These are phyloP conservation scores for Rhynchotus rufescens DNA, from an alignment of 2,797 vertebrate species.

Conservation along the genomic window DNA sequence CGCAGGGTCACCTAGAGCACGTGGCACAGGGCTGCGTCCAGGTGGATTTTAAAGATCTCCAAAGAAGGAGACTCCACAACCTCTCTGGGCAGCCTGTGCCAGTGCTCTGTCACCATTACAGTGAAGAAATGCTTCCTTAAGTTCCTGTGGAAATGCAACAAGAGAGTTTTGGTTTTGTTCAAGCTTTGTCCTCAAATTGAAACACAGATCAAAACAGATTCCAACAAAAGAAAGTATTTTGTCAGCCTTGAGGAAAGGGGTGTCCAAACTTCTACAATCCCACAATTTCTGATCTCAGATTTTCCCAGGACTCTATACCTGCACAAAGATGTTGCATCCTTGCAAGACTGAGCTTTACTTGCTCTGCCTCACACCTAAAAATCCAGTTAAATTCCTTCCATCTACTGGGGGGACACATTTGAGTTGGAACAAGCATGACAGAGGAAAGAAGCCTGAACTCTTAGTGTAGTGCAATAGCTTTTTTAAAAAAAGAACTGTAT, in stretches of 20 bases:
- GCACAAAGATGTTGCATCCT: neutral
- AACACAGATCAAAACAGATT: neutral
- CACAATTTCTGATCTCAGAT: neutral
- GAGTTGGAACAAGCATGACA: neutral
- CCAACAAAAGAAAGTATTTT: neutral
- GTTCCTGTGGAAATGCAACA: neutral
- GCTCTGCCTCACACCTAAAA: neutral
- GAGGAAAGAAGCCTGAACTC: neutral
- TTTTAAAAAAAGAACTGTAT: neutral
- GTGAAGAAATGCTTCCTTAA: too few species aligned
- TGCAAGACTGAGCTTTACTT: neutral
- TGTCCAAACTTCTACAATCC: neutral
- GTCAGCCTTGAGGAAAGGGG: neutral
- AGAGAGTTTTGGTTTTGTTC: slow-evolving; percentile 3
- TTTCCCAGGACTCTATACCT: neutral
- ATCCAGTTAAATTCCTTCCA: neutral
- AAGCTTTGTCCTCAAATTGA: neutral
- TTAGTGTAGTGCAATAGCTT: neutral
- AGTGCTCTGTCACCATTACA: too few species aligned
- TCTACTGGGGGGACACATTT: neutral
- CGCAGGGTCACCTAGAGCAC: too few species aligned
- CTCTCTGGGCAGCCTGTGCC: too few species aligned
- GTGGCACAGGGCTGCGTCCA: too few species aligned
- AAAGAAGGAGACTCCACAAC: too few species aligned
- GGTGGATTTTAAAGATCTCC: too few species aligned